Evolutionary conservation across 2,797 vertebrate genomes (phyloP).

Genomic region (Microtus obscurus): DNA sequence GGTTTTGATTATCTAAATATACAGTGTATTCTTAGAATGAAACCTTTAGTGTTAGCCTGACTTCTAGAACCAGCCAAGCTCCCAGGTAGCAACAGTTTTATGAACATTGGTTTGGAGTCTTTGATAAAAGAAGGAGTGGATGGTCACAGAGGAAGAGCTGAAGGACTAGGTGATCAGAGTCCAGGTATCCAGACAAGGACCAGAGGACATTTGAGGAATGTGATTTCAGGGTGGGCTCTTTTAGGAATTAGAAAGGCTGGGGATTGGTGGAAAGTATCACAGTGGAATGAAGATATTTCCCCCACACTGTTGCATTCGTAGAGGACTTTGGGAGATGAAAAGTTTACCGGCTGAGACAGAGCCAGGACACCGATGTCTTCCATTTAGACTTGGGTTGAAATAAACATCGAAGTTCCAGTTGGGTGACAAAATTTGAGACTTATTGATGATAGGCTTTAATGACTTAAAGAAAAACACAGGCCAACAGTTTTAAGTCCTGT

Average conservation of each 20-base stretch:
- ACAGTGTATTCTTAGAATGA: not conserved
- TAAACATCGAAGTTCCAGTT: not conserved
- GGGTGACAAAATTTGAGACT: not conserved
- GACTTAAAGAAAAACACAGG: not conserved
- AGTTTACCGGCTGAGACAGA: not conserved
- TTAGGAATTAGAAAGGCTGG: not conserved
- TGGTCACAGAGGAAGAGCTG: not conserved
- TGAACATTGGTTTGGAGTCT: not conserved
- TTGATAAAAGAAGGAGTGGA: not conserved
- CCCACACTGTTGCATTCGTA: not conserved
- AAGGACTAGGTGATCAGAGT: not conserved
- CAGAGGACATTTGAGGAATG: not conserved
- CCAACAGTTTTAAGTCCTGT: not conserved
- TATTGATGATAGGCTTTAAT: not conserved
- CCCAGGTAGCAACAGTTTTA: not conserved
- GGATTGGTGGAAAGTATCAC: not conserved
- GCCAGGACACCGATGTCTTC: not conserved
- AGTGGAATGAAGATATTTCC: not conserved
- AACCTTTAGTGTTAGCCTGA: not conserved
- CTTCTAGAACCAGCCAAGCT: not conserved
- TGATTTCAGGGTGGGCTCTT: not conserved
- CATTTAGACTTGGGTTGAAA: not conserved
- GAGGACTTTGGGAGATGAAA: not conserved
- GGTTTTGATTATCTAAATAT: not conserved
- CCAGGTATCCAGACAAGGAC: not conserved